Evolutionary conservation across 2,113 vertebrate genomes (phyloP).

Genomic region (Erythrocercus mccallii): DNA sequence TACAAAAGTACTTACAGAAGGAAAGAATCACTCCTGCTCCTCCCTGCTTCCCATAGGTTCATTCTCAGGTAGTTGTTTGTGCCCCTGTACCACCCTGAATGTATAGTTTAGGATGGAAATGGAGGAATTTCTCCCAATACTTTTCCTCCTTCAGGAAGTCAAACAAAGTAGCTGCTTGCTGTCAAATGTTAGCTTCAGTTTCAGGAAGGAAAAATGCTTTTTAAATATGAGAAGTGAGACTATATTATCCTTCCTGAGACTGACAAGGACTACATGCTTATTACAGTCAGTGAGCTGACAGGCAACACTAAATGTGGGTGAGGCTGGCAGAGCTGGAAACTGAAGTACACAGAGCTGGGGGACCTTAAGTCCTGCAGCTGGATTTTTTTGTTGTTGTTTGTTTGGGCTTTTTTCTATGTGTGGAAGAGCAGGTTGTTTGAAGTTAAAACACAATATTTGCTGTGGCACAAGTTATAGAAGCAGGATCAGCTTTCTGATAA

Average conservation of each 20-base stretch:
- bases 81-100: neutral
- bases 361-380: neutral
- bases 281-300: neutral
- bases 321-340: neutral
- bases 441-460: neutral
- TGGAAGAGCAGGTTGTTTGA: neutral
- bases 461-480: neutral
- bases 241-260: neutral
- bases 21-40: neutral
- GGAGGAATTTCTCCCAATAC: neutral
- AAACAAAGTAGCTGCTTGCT: neutral
- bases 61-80: neutral
- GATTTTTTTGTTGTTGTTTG: neutral
- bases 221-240: neutral
- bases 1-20: fast-evolving
- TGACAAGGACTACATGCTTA: neutral
- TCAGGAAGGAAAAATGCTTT: neutral
- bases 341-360: neutral
- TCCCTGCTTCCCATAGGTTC: neutral
- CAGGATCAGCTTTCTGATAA: neutral
- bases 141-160: neutral
- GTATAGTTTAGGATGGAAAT: neutral
- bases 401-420: neutral
- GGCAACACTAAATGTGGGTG: neutral
- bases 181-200: neutral